Evolutionary conservation across 2,888 invertebrate genomes (phyloP), one percentile per base, ranked within the genome.

Genomic region (Caenorhabditis becei): DNA sequence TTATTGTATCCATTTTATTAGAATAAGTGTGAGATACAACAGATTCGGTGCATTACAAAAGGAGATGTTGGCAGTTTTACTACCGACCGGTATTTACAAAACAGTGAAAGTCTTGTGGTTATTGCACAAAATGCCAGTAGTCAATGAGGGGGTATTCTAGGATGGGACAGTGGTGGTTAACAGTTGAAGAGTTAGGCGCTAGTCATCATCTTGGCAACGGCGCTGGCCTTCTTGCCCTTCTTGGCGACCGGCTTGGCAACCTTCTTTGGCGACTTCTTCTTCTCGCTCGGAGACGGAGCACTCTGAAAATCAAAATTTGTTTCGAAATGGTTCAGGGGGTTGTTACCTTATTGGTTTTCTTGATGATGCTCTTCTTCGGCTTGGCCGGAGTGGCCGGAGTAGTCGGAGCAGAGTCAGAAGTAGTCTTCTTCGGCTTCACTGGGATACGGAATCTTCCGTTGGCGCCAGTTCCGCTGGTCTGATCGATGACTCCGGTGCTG

Each of bases 71-170:
- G 56, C 49, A 23, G 53, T 51, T 70, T 61, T 70, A 70, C 59
- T 70, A 70, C 70, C 70, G 18, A 18, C 18, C 37, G 70, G 70
- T 70, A 70, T 51, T 61, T 70, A 61, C 59, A 70, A 61, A 26
- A 70, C 24, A 70, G 26, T 47, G 61, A 8, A 23, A 61, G 37
- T 16, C 14, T 5, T 41, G 41, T 70, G 59, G 41, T 5, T 11
- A 41, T 41, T 41, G 41, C 41, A 32, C 35, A 70, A 59, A 70
- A 37, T 59, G 70, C 61, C 37, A 28, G 23, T 59, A 53, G 47
- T n/a, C n/a, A n/a, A 70, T n/a, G 44, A 49, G 20, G 24, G 35
- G 20, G 18, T 24, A 41, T 37, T 49, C 16, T 44, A 14, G 32
- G 32, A 49, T 69, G 35, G 32, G 26, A 69, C 58, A 58, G 47